A percentile compares a stretch with the other conserved stretches of the same genome.
phyloP scores from a whole-genome alignment of 2,113 vertebrate genomes.

The Lophotis ruficrista region DNA sequence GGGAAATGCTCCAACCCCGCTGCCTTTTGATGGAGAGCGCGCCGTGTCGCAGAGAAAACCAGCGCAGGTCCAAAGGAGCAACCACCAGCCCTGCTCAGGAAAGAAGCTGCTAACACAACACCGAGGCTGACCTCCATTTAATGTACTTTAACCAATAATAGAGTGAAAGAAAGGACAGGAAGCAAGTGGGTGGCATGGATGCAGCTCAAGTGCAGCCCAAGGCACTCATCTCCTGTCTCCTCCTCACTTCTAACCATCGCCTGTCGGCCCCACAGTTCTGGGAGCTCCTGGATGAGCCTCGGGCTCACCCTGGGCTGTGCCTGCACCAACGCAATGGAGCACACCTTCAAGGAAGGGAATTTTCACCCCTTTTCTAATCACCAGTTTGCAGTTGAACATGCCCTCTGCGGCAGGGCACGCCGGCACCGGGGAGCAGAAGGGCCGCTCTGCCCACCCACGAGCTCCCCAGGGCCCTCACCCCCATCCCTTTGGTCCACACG shows the following conservation, averaged over 20 bases:
- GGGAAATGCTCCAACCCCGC: neutral
- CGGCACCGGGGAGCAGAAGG: neutral
- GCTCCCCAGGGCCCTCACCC: neutral
- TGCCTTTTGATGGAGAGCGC: neutral
- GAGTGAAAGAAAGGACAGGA: neutral
- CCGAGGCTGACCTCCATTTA: neutral
- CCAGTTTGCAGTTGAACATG: neutral
- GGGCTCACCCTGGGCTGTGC: fast-evolving
- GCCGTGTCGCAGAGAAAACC: neutral
- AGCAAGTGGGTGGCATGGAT: neutral
- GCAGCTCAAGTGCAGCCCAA: neutral
- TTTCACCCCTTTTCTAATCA: neutral
- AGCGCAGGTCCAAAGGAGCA: neutral
- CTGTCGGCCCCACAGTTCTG: fast-evolving
- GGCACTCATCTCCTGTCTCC: neutral
- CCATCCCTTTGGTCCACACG: neutral
- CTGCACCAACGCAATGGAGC: neutral
- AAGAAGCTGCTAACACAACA: neutral
- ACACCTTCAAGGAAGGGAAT: neutral
- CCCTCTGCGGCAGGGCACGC: neutral
- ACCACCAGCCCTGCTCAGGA: neutral
- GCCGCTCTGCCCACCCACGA: slow-evolving; percentile 1
- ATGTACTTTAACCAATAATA: neutral
- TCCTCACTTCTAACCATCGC: neutral
- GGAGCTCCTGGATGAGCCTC: neutral